Percentiles rank a stretch among this genome's conserved stretches.
These are phyloP conservation scores for Stenchaetothrips biformis DNA, from an alignment of 2,888 invertebrate species.

Conservation along the genomic window DNA sequence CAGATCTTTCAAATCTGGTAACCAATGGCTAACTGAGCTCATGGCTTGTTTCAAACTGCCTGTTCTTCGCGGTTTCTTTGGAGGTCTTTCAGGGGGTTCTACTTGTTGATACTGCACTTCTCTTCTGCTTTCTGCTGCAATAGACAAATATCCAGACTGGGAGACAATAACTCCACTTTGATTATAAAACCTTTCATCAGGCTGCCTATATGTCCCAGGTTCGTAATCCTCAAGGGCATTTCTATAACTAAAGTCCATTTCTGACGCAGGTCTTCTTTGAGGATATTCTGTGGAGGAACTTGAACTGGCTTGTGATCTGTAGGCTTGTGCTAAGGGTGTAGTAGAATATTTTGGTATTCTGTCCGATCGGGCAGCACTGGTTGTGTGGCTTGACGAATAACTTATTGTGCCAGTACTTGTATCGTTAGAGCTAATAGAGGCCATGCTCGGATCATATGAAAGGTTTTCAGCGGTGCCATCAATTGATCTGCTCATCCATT, in stretches of 20 bases:
- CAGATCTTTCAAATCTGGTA: constrained; percentile 64
- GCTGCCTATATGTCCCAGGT: neutral
- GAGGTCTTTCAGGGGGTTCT: constrained; percentile 52
- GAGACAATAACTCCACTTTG: constrained; percentile 63
- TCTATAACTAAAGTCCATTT: constrained; percentile 3
- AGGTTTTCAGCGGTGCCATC: neutral
- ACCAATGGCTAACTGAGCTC: constrained; percentile 72
- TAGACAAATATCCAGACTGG: constrained; percentile 72
- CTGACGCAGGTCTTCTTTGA: neutral
- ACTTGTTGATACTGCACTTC: constrained; percentile 37
- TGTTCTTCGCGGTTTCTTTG: constrained; percentile 64
- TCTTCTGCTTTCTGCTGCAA: constrained; percentile 57
- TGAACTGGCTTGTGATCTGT: constrained; percentile 7
- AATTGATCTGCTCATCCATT: constrained; percentile 30
- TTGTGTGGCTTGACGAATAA: neutral
- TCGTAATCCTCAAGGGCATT: constrained; percentile 2
- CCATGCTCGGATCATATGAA: neutral
- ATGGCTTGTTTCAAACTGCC: constrained; percentile 71
- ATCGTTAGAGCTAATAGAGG: neutral
- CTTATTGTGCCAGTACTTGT: constrained; percentile 6
- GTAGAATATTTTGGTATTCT: neutral
- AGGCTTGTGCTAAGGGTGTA: neutral
- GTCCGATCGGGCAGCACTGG: neutral
- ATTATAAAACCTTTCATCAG: constrained; percentile 49
- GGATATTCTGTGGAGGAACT: neutral